phyloP scores from a whole-genome alignment of 1,140 invertebrate species.

The Trichonephila clavata region DNA sequence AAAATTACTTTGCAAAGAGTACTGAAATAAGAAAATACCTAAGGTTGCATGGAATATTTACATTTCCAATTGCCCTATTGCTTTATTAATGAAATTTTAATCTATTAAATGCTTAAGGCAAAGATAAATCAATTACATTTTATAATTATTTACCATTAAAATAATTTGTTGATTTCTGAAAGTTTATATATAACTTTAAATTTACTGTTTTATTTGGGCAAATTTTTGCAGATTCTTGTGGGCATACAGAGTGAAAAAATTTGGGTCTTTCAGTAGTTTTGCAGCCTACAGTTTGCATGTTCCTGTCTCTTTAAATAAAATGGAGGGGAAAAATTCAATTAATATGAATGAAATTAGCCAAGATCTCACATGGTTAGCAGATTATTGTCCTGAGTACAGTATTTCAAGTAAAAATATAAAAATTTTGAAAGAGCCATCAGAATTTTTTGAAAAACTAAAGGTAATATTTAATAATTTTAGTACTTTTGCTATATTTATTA shows the following conservation, averaged over 20 bases:
- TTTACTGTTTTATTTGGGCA: too few relatives aligned
- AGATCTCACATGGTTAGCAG: conserved; percentile 79
- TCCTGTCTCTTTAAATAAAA: conserved; percentile 24
- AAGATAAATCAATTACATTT: too few relatives aligned
- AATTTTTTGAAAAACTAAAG: conserved; percentile 81
- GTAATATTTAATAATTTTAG: neutral
- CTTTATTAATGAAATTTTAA: too few relatives aligned
- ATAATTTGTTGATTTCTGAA: too few relatives aligned
- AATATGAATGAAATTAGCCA: conserved; percentile 36
- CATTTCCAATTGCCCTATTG: too few relatives aligned
- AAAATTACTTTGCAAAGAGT: too few relatives aligned
- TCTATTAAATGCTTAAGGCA: too few relatives aligned
- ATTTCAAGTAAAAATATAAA: conserved; percentile 80
- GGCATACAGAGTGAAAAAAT: neutral
- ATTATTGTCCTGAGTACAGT: conserved; percentile 80
- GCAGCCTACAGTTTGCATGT: conserved; percentile 43
- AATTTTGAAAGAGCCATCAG: conserved; percentile 80
- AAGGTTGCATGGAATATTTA: too few relatives aligned
- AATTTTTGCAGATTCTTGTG: neutral
- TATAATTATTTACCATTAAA: too few relatives aligned
- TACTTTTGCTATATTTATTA: too few relatives aligned
- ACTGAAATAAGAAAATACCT: too few relatives aligned
- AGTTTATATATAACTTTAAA: too few relatives aligned
- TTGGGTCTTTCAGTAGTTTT: conserved; percentile 15
- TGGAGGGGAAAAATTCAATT: neutral